These are phyloP conservation scores for Crocuta crocuta DNA, from an alignment of 2,113 vertebrate genomes.

Conservation along the genomic window DNA sequence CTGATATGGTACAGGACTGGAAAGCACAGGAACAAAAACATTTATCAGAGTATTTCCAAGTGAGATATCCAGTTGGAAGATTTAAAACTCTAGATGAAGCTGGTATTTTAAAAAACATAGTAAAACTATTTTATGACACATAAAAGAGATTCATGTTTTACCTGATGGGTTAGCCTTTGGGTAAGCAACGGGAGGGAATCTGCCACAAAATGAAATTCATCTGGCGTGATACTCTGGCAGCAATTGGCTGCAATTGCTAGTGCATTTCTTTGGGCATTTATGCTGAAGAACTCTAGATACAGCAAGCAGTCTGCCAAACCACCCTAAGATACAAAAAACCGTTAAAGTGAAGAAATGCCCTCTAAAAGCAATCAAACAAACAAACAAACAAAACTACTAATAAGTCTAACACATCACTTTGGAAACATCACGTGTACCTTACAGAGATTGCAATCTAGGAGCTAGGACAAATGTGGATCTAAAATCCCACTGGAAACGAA, in stretches of 20 bases:
- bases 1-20: background rate
- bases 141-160: slow-evolving; percentile 80
- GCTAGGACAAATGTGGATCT: background rate
- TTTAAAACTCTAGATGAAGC: background rate
- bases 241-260: slow-evolving; percentile 99
- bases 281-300: slow-evolving; percentile 99
- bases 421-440: background rate
- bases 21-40: background rate
- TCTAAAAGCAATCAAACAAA: background rate
- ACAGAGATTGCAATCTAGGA: background rate
- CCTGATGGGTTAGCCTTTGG: slow-evolving; percentile 98
- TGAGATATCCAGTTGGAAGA: background rate
- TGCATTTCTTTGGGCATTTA: slow-evolving; percentile 99
- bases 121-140: background rate
- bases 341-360: slow-evolving; percentile 48
- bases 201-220: slow-evolving; percentile 99
- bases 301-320: slow-evolving; percentile 97
- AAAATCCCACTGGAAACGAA: background rate
- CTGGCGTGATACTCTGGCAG: slow-evolving; percentile 99
- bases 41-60: background rate
- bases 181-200: slow-evolving; percentile 98
- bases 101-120: background rate
- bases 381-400: background rate
- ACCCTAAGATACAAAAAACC: slow-evolving; percentile 87
- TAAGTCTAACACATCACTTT: background rate